Evolutionary conservation across 2,888 invertebrate species (phyloP).

Genomic region (Drosophila diplacantha): DNA sequence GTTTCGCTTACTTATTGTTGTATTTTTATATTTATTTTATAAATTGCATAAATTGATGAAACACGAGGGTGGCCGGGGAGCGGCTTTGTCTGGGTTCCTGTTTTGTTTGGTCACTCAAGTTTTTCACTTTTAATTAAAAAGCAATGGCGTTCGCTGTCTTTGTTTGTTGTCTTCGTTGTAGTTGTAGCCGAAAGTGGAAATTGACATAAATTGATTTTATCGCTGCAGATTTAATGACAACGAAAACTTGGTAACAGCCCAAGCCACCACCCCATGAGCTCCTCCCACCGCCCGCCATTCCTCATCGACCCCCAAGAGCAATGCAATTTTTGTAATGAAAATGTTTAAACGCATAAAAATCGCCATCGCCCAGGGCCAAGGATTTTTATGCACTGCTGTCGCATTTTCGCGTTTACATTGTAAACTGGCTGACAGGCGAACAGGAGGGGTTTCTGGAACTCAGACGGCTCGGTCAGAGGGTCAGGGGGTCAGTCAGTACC

Average conservation of each 20-base stretch:
- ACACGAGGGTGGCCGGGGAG: slow-evolving; percentile 42
- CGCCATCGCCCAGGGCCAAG: slow-evolving; percentile 57
- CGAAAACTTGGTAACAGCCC: slow-evolving; percentile 55
- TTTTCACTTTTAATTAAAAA: slow-evolving; percentile 67
- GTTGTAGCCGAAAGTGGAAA: slow-evolving; percentile 64
- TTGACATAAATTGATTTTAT: slow-evolving; percentile 71
- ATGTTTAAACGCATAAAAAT: slow-evolving; percentile 72
- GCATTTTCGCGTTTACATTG: slow-evolving; percentile 73
- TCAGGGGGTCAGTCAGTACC: background rate
- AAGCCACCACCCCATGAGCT: background rate
- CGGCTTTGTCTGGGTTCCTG: slow-evolving; percentile 38
- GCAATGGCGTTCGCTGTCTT: slow-evolving; percentile 54
- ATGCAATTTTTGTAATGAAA: slow-evolving; percentile 74
- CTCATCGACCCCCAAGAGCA: slow-evolving; percentile 17
- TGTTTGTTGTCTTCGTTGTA: slow-evolving; percentile 31
- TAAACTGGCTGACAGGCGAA: slow-evolving; percentile 69
- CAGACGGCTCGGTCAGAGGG: slow-evolving; percentile 5
- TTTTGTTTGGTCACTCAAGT: slow-evolving; percentile 70
- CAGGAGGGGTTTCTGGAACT: slow-evolving; percentile 3
- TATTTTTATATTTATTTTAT: slow-evolving; percentile 72
- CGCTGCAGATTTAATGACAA: slow-evolving; percentile 71
- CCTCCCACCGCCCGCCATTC: background rate
- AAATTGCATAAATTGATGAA: slow-evolving; percentile 72
- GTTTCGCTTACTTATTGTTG: slow-evolving; percentile 47
- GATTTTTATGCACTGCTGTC: slow-evolving; percentile 73